A percentile compares a stretch with the other conserved stretches of the same genome.
phyloP scores from a whole-genome alignment of 2,797 vertebrate genomes.

The Semotilus atromaculatus region DNA sequence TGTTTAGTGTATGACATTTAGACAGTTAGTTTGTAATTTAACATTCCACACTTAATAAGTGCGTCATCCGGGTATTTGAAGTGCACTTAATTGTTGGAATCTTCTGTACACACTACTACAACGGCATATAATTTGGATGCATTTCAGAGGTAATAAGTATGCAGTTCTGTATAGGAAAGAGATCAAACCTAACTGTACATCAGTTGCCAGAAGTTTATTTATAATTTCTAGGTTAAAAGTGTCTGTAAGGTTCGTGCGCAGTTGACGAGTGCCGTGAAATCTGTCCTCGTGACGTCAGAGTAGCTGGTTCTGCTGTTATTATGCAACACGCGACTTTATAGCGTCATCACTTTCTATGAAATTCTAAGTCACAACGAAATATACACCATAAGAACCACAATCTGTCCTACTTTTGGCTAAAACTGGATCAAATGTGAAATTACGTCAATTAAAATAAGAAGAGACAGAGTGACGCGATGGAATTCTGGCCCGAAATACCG shows the following conservation, averaged over 20 bases:
- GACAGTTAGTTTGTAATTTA: not conserved
- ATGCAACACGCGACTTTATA: not conserved
- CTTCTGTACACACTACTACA: not conserved
- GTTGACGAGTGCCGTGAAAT: not conserved
- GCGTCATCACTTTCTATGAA: not conserved
- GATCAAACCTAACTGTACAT: not conserved
- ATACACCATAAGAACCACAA: too few relatives aligned
- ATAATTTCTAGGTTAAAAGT: not conserved
- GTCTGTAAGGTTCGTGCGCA: not conserved
- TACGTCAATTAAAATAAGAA: not conserved
- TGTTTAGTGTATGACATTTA: not conserved
- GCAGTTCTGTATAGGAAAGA: not conserved
- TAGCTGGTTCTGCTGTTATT: not conserved
- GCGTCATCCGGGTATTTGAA: not conserved
- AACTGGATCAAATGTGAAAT: too few relatives aligned
- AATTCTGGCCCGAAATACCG: not conserved
- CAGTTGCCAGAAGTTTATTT: not conserved
- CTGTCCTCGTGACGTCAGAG: not conserved
- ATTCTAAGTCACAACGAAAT: too few relatives aligned
- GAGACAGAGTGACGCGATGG: not conserved
- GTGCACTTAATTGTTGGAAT: not conserved
- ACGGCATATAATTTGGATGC: not conserved
- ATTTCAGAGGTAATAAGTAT: not conserved
- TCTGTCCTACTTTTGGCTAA: not conserved
- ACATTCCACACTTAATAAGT: not conserved